Conservation (phyloP, 2,888 invertebrate species). For the Yponomeuta malinellus region DNA sequence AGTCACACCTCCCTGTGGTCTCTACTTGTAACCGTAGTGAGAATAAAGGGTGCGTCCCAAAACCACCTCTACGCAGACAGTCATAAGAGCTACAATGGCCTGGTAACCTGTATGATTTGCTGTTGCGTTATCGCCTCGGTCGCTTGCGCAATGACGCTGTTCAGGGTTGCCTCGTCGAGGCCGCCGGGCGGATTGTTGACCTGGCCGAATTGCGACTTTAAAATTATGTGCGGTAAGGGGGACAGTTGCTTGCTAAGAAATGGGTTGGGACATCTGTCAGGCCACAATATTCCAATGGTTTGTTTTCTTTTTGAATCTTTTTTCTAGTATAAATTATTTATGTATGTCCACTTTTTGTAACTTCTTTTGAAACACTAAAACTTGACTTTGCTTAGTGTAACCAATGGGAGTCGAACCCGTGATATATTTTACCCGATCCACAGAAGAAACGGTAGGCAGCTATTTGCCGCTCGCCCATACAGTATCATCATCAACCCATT, state of each 20-base stretch:
- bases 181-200: conserved; percentile 68
- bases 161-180: conserved; percentile 70
- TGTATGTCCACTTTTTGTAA: too few relatives aligned
- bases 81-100: not conserved
- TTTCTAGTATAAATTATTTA: too few relatives aligned
- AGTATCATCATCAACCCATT: too few relatives aligned
- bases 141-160: conserved; percentile 71
- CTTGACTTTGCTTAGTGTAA: too few relatives aligned
- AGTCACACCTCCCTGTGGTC: too few relatives aligned
- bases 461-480: too few relatives aligned
- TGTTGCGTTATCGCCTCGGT: conserved; percentile 74
- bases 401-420: too few relatives aligned
- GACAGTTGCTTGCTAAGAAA: not conserved
- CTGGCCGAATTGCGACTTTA: conserved; percentile 28
- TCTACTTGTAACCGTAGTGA: too few relatives aligned
- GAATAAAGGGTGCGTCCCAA: conserved; percentile 14
- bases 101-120: conserved; percentile 69
- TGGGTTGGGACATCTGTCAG: not conserved
- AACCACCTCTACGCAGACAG: not conserved
- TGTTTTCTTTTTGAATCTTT: not conserved
- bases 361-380: too few relatives aligned
- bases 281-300: not conserved
- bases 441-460: too few relatives aligned
- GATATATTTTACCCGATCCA: too few relatives aligned
- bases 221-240: not conserved